Percentiles rank a stretch among this genome's conserved stretches.
These are phyloP conservation scores for Eunapius fragilis DNA, from an alignment of 37 sponge, comb jelly and placozoan genomes.

Conservation along the genomic window DNA sequence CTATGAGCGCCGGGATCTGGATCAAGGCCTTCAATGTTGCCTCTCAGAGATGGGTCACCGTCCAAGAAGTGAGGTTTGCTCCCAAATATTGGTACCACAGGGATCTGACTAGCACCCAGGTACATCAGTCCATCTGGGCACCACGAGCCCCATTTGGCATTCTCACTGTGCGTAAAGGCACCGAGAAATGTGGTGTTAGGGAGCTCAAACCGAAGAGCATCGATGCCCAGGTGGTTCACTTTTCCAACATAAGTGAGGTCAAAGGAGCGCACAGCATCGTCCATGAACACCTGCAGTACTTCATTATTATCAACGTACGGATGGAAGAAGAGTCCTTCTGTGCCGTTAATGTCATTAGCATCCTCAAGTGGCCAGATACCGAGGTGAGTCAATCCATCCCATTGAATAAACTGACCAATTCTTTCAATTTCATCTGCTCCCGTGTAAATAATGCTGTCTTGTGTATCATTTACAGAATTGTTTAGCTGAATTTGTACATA, in stretches of 20 bases:
- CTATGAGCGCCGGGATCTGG: constrained; percentile 28
- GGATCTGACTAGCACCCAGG: constrained; percentile 54
- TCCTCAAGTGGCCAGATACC: constrained; percentile 41
- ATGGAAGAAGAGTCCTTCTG: constrained; percentile 86
- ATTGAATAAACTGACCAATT: constrained; percentile 69
- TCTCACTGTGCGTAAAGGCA: constrained; percentile 37
- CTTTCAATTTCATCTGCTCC: constrained; percentile 50
- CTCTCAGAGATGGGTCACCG: constrained; percentile 57
- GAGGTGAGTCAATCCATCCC: constrained; percentile 53
- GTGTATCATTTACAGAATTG: constrained; percentile 38
- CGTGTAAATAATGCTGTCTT: constrained; percentile 60
- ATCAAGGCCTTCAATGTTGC: constrained; percentile 43
- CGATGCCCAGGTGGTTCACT: constrained; percentile 42
- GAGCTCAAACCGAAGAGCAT: constrained; percentile 55
- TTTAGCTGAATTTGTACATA: constrained; percentile 60
- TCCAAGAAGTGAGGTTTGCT: constrained; percentile 89
- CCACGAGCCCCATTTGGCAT: constrained; percentile 66
- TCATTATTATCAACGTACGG: constrained; percentile 68
- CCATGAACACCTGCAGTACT: constrained; percentile 62
- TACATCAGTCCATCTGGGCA: constrained; percentile 74
- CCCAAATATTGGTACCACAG: constrained; percentile 69
- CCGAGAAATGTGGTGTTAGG: constrained; percentile 40
- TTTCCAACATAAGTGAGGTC: constrained; percentile 39
- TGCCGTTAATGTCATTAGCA: constrained; percentile 74
- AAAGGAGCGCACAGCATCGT: constrained; percentile 76